These are phyloP conservation scores for Syrrhaptes paradoxus DNA, from an alignment of 2,113 vertebrate genomes.

Conservation along the genomic window DNA sequence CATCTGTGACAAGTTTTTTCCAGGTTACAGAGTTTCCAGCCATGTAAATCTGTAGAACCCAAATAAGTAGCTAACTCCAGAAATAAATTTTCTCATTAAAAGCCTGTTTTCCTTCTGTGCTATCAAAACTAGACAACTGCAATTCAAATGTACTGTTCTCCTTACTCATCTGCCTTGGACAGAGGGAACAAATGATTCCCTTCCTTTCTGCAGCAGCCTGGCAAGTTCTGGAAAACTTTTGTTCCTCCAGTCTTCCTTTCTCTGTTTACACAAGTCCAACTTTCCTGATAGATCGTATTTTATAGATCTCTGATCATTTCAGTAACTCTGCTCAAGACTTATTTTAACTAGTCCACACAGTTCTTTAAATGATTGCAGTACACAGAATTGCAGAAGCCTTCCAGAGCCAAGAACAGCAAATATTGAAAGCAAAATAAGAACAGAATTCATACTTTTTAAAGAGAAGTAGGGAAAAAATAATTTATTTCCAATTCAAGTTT, in stretches of 20 bases:
- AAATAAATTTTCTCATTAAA: background rate
- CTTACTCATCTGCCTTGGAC: background rate
- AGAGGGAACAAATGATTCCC: background rate
- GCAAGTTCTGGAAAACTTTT: background rate
- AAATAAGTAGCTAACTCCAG: background rate
- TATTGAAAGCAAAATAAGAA: background rate
- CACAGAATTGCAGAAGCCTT: background rate
- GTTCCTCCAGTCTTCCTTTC: background rate
- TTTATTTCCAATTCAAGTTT: constrained; percentile 26
- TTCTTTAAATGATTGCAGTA: background rate
- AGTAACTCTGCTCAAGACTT: background rate
- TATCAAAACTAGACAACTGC: background rate
- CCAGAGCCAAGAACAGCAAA: background rate
- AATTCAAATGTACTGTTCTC: background rate
- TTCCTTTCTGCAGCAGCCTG: background rate
- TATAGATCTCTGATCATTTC: background rate
- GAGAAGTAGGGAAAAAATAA: background rate
- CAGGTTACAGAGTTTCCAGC: background rate
- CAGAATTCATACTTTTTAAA: background rate
- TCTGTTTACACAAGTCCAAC: background rate
- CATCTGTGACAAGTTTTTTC: background rate
- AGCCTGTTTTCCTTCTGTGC: background rate
- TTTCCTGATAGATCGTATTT: background rate
- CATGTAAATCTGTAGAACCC: background rate
- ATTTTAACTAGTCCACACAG: background rate